phyloP scores from a whole-genome alignment of 2,888 invertebrate genomes.

The Leptothorax acervorum region DNA sequence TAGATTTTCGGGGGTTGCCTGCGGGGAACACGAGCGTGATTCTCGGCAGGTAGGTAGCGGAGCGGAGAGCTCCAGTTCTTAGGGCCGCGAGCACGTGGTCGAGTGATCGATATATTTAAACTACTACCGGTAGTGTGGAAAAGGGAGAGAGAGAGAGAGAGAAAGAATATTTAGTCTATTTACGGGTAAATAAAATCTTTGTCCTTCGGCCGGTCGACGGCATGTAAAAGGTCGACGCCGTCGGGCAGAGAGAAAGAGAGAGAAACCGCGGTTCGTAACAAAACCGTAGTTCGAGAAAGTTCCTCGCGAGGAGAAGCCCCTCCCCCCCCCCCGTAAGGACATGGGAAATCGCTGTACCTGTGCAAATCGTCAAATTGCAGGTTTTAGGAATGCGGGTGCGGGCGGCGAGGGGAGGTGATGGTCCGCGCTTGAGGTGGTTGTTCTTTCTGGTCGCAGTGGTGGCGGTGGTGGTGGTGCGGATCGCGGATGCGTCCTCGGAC shows the following conservation, averaged over 20 bases:
- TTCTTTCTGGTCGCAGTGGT: constrained; percentile 64
- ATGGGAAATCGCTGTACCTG: constrained; percentile 71
- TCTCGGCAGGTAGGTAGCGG: constrained; percentile 61
- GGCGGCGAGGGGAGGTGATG: constrained; percentile 67
- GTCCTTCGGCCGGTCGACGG: background rate
- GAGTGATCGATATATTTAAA: constrained; percentile 18
- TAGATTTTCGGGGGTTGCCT: constrained; percentile 34
- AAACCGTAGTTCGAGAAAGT: background rate
- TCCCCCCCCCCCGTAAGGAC: constrained; percentile 55
- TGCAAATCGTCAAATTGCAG: constrained; percentile 76
- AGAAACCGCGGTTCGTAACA: background rate
- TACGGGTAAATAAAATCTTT: constrained; percentile 11
- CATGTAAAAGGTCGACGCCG: background rate
- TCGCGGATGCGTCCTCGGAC: constrained; percentile 61
- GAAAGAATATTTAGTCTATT: background rate
- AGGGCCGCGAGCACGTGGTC: constrained; percentile 30
- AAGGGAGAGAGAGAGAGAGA: background rate
- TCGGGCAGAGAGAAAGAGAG: background rate
- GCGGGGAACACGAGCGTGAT: constrained; percentile 44
- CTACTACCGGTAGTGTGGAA: background rate
- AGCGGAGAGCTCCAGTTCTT: background rate
- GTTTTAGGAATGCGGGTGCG: constrained; percentile 80
- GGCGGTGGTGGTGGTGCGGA: constrained; percentile 69
- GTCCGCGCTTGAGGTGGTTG: constrained; percentile 73
- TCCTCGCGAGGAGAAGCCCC: constrained; percentile 39